Evolutionary conservation across 2,797 vertebrate genomes (phyloP).

Genomic region (Melopsittacus undulatus): DNA sequence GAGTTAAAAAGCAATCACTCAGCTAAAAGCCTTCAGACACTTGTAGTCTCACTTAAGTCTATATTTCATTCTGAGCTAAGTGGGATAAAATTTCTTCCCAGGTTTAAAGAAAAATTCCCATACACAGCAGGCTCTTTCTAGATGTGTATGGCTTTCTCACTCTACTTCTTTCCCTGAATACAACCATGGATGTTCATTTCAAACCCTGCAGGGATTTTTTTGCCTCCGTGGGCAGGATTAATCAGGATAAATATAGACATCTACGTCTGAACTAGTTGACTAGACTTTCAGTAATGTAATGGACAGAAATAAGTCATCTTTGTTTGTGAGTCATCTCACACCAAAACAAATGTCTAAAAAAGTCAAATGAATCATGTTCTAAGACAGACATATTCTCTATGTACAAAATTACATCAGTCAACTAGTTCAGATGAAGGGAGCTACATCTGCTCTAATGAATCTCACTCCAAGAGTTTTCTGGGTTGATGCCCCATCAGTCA

Average conservation of each 20-base stretch:
- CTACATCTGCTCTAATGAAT: neutral
- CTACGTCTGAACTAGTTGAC: neutral
- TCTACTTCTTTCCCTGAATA: neutral
- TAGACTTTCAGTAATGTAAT: neutral
- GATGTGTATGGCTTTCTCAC: neutral
- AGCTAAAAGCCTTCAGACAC: neutral
- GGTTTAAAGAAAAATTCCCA: neutral
- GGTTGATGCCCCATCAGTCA: neutral
- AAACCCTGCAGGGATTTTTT: neutral
- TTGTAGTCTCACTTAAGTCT: neutral
- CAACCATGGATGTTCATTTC: neutral
- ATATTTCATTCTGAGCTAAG: neutral
- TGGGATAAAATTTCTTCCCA: neutral
- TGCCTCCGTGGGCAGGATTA: neutral
- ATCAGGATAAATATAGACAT: slow-evolving; percentile 16
- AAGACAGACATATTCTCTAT: neutral
- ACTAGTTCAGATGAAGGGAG: neutral
- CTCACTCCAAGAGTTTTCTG: neutral
- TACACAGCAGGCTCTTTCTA: neutral
- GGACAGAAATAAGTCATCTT: neutral
- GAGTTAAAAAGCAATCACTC: neutral
- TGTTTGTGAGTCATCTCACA: neutral
- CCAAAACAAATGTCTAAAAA: slow-evolving; percentile 31
- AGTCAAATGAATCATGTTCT: slow-evolving; percentile 6
- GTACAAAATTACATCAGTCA: neutral